These are phyloP conservation scores for Micoletzkya japonica DNA, from an alignment of 2,888 invertebrate species.

Conservation along the genomic window DNA sequence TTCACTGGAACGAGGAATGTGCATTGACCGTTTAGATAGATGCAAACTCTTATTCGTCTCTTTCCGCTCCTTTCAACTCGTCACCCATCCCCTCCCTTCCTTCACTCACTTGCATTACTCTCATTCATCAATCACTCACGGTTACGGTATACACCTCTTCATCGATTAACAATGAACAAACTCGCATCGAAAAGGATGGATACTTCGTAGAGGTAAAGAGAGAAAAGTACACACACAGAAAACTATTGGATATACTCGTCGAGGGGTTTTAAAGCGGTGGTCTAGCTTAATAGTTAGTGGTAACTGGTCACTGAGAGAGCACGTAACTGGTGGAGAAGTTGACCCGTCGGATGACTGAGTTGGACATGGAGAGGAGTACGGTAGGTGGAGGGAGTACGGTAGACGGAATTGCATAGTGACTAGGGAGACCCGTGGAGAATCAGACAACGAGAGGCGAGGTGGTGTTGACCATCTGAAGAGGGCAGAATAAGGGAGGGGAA, in stretches of 20 bases:
- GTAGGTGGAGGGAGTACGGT: slow-evolving; percentile 4
- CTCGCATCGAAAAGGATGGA: not conserved
- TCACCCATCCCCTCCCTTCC: too few species aligned
- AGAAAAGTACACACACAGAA: not conserved
- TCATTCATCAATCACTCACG: too few species aligned
- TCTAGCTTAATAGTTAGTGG: too few species aligned
- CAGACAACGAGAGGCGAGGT: not conserved
- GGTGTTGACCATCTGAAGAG: not conserved
- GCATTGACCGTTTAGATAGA: too few species aligned
- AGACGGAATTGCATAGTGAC: not conserved
- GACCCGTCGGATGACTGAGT: too few species aligned
- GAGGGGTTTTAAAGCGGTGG: slow-evolving; percentile 21
- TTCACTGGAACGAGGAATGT: too few species aligned
- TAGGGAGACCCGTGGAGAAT: not conserved
- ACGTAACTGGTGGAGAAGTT: too few species aligned
- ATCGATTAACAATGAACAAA: not conserved
- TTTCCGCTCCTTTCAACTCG: too few species aligned
- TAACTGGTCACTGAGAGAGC: too few species aligned
- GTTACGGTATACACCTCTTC: not conserved
- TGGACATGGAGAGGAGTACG: too few species aligned
- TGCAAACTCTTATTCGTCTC: too few species aligned
- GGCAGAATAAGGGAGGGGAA: not conserved
- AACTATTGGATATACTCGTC: slow-evolving; percentile 18
- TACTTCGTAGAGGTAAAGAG: not conserved
- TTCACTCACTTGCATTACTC: too few species aligned